Evolutionary conservation across 2,888 invertebrate genomes (phyloP).

Genomic region (Pseudococcus jackbeardsleyi): DNA sequence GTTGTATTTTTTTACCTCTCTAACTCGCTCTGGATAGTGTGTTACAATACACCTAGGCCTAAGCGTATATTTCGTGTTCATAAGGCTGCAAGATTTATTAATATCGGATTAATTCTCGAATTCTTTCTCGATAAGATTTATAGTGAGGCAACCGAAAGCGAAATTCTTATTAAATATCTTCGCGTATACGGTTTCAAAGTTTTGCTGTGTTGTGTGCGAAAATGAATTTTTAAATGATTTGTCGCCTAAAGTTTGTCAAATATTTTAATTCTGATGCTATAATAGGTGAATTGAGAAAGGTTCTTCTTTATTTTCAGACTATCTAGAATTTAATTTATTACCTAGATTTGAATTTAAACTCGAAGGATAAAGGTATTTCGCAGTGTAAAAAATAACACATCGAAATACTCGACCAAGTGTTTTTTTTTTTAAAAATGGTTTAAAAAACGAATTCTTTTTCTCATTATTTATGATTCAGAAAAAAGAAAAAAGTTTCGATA

Average conservation of each 20-base stretch:
- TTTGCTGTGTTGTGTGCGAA: neutral
- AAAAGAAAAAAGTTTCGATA: too few species aligned
- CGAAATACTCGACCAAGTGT: too few species aligned
- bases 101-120: constrained; percentile 32
- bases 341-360: neutral
- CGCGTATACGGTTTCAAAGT: constrained; percentile 2
- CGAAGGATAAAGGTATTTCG: neutral
- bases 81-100: constrained; percentile 17
- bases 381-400: too few species aligned
- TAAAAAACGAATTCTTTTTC: too few species aligned
- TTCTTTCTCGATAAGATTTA: constrained; percentile 32
- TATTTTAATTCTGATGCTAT: neutral
- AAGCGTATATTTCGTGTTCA: neutral
- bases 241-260: constrained; percentile 29
- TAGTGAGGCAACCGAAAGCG: neutral
- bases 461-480: too few species aligned
- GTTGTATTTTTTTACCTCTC: neutral
- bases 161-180: constrained; percentile 41
- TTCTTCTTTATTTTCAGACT: neutral
- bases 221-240: constrained; percentile 39
- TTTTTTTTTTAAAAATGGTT: too few species aligned
- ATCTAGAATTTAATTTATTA: neutral
- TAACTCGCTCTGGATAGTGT: too few species aligned
- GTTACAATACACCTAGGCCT: neutral
- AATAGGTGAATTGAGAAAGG: neutral